phyloP scores from a whole-genome alignment of 2,113 vertebrate genomes.

The Gracilinanus agilis region DNA sequence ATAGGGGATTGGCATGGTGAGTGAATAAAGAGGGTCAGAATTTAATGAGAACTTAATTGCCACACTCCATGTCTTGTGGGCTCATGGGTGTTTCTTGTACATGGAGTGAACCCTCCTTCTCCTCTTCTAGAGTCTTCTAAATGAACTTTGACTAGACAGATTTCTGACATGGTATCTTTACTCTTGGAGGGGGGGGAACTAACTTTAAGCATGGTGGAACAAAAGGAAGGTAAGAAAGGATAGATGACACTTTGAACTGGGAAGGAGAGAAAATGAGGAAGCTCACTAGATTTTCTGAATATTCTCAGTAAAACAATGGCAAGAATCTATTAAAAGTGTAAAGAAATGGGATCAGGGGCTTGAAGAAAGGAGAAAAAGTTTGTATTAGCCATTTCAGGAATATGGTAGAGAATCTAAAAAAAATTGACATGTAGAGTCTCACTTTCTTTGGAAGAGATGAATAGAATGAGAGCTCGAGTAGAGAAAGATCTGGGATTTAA shows the following conservation, averaged over 20 bases:
- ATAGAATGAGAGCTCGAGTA: background rate
- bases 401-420: background rate
- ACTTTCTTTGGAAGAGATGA: background rate
- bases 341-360: background rate
- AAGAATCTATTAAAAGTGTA: background rate
- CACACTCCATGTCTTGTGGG: background rate
- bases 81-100: background rate
- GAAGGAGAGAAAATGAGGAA: background rate
- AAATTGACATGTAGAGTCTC: background rate
- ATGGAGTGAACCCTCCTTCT: background rate
- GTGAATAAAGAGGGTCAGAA: background rate
- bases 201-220: background rate
- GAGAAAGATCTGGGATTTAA: background rate
- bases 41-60: background rate
- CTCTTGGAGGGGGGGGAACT: background rate
- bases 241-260: background rate
- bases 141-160: background rate
- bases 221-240: background rate
- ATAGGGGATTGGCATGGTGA: background rate
- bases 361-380: background rate
- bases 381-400: background rate
- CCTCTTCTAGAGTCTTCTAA: background rate
- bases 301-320: background rate
- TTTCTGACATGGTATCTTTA: background rate
- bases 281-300: background rate